These are phyloP conservation scores for Simalia tracyae DNA, from an alignment of 2,797 vertebrate genomes.

Conservation along the genomic window DNA sequence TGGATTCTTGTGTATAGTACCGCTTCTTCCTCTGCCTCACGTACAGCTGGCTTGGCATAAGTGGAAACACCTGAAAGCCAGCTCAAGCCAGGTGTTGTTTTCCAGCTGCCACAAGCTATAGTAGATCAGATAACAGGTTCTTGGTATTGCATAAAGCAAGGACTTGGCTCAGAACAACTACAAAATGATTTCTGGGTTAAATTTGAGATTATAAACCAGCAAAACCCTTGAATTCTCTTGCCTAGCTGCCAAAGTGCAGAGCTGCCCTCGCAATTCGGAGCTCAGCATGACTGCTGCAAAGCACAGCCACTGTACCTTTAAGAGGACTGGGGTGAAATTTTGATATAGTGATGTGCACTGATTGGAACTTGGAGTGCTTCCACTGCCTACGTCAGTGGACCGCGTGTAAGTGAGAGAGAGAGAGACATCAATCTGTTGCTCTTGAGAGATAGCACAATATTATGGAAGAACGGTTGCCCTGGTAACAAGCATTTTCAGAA, in stretches of 20 bases:
- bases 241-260: slow-evolving; percentile 52
- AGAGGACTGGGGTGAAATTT: slow-evolving; percentile 43
- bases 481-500: slow-evolving; percentile 10
- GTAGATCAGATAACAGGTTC: neutral
- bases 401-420: slow-evolving; percentile 33
- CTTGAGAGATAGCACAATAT: slow-evolving; percentile 29
- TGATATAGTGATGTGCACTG: slow-evolving; percentile 32
- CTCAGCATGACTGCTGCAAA: slow-evolving; percentile 19
- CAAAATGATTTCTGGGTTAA: slow-evolving; percentile 40
- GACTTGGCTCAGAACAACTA: slow-evolving; percentile 8
- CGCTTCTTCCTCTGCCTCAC: neutral
- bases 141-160: neutral
- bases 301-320: slow-evolving; percentile 40
- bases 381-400: slow-evolving; percentile 17
- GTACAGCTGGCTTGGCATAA: neutral
- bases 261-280: slow-evolving; percentile 38
- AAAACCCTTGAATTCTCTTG: slow-evolving; percentile 44
- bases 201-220: slow-evolving; percentile 46
- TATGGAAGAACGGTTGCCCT: slow-evolving; percentile 22
- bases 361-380: slow-evolving; percentile 46
- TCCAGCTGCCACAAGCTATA: neutral
- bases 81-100: neutral
- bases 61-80: neutral
- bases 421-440: slow-evolving; percentile 52
- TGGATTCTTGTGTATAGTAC: neutral